phyloP scores from a whole-genome alignment of 2,113 vertebrate genomes.

The Percopsis transmontana region DNA sequence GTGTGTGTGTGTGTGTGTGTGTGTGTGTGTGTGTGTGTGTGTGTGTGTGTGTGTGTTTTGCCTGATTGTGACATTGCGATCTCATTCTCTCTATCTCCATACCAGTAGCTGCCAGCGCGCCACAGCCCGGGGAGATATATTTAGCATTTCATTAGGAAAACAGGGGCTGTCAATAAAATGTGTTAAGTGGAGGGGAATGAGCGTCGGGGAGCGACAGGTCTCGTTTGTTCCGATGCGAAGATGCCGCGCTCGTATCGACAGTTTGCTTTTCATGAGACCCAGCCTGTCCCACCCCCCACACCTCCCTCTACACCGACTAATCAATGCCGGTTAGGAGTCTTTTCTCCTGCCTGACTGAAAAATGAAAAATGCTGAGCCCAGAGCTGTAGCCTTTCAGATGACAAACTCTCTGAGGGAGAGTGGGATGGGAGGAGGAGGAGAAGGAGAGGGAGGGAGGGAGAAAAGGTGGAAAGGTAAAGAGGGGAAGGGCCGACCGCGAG shows the following conservation, averaged over 20 bases:
- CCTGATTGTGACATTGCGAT: conserved; percentile 60
- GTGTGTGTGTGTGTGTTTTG: conserved; percentile 17
- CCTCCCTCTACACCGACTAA: conserved; percentile 41
- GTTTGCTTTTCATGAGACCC: conserved; percentile 76
- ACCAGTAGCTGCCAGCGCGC: conserved; percentile 69
- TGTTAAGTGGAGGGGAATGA: conserved; percentile 80
- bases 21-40: not conserved
- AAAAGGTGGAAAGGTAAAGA: conserved; percentile 46
- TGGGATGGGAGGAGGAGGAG: not conserved
- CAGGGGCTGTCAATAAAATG: conserved; percentile 80
- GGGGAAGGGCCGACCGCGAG: conserved; percentile 13
- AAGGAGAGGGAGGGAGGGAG: too few species aligned
- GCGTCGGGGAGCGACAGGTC: conserved; percentile 72
- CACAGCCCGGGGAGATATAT: conserved; percentile 74
- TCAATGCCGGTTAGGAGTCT: conserved; percentile 76
- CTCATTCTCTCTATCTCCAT: conserved; percentile 74
- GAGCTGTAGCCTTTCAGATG: conserved; percentile 66
- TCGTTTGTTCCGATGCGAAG: conserved; percentile 79
- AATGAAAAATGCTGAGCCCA: conserved; percentile 75
- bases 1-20: not conserved
- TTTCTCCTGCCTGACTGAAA: conserved; percentile 75
- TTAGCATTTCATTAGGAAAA: conserved; percentile 81
- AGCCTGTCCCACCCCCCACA: conserved; percentile 42
- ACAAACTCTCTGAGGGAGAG: conserved; percentile 63
- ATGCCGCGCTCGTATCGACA: conserved; percentile 72